These are phyloP conservation scores for Linnaemya vulpina DNA, from an alignment of 2,888 invertebrate species.

Conservation along the genomic window DNA sequence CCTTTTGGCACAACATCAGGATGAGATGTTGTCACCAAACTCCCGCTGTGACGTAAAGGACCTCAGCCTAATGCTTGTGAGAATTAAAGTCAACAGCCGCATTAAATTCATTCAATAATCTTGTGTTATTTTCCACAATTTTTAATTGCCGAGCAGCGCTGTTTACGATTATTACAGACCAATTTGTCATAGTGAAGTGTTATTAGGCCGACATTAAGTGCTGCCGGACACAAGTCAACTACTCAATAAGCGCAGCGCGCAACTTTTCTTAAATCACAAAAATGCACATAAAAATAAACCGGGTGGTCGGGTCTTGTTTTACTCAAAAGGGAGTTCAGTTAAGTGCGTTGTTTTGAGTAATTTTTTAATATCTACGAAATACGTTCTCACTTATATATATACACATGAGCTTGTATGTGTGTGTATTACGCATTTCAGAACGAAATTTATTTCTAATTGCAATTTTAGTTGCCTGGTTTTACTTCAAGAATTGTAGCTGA, in stretches of 20 bases:
- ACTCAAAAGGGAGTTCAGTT: not conserved
- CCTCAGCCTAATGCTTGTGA: conserved; percentile 23
- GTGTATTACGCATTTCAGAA: conserved; percentile 31
- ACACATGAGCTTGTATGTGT: not conserved
- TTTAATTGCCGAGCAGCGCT: not conserved
- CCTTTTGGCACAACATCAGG: conserved; percentile 28
- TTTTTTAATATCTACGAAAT: not conserved
- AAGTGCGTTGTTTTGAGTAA: not conserved
- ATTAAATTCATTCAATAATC: conserved; percentile 26
- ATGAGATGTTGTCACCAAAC: conserved; percentile 47
- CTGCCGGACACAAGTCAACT: conserved; percentile 23
- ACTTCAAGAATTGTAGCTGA: conserved; percentile 33
- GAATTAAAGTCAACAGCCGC: too few relatives aligned
- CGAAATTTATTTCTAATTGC: conserved; percentile 51
- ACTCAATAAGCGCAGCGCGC: conserved; percentile 36
- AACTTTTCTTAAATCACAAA: conserved; percentile 5
- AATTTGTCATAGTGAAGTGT: conserved; percentile 70
- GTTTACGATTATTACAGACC: conserved; percentile 59
- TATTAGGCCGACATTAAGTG: conserved; percentile 71
- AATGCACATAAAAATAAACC: not conserved
- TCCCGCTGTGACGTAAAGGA: conserved; percentile 63
- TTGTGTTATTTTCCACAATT: conserved; percentile 22
- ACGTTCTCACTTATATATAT: not conserved
- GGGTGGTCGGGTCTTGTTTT: conserved; percentile 51
- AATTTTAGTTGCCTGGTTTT: conserved; percentile 53